Percentiles rank a stretch among this genome's conserved stretches.
Evolutionary conservation across 35 echinoderm and acorn worm species (phyloP).

Genomic region (Anneissia japonica): DNA sequence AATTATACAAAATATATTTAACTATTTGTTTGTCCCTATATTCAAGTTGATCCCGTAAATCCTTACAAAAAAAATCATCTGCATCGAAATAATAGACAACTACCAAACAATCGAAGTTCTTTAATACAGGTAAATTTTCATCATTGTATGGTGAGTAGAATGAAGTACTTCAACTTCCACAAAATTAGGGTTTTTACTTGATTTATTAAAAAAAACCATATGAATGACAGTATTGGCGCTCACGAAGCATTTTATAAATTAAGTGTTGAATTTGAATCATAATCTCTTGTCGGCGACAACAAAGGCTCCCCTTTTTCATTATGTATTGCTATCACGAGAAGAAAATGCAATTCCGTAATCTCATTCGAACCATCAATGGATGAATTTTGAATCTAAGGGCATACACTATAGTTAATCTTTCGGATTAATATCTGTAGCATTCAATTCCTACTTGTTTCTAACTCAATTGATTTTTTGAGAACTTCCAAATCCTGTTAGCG

Average conservation of each 20-base stretch:
- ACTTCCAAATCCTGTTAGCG: neutral
- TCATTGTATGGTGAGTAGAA: too few species aligned
- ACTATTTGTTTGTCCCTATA: too few species aligned
- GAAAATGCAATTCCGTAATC: neutral
- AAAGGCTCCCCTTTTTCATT: neutral
- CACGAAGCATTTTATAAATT: neutral
- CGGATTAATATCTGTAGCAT: neutral
- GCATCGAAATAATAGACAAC: too few species aligned
- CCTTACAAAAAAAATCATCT: too few species aligned
- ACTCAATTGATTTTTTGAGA: neutral
- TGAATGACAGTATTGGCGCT: neutral
- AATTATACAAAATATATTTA: too few species aligned
- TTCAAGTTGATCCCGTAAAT: too few species aligned
- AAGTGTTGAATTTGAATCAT: neutral
- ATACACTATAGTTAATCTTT: neutral
- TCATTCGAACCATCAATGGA: neutral
- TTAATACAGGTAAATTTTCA: too few species aligned
- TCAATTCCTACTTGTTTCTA: constrained; percentile 1
- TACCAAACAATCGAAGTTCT: too few species aligned
- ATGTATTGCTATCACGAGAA: neutral
- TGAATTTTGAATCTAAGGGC: constrained; percentile 1
- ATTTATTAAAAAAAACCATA: neutral
- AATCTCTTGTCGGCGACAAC: neutral
- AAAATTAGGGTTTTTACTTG: neutral
- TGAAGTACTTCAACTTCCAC: neutral